Evolutionary conservation across 1,140 invertebrate species (phyloP), one percentile per base, ranked within the genome.

Genomic region (Odontomachus brunneus): DNA sequence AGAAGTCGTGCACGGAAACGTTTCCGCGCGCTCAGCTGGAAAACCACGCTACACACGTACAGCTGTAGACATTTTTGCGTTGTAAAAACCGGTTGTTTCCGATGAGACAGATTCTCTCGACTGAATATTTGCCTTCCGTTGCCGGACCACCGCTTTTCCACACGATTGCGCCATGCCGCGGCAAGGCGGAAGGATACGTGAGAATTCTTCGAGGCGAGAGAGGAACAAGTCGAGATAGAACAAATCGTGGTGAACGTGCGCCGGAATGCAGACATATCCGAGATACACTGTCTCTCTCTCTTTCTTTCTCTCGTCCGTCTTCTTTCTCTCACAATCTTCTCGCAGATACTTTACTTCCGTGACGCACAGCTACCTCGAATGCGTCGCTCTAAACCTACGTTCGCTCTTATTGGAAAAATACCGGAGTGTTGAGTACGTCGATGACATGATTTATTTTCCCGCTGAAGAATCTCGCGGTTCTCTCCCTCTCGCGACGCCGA

Each of bases 251-350:
- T 9, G 29, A 74, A 78, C 63, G 55, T 49, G 69, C 38, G 48
- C 4, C 33, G 82, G 82, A 86, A 84, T 73, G 84, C 63, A 62
- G 44, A 86, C 62, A 55, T 76, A 75, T 71, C 75, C 65, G 33
- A 76, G 81, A 82, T 82, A 74, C 57, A 74, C 69, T 51, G 69
- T 24, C 57, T 62, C 17, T 24, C 29, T 53, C 59, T 15, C 26
- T 38, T 38, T 15, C 24, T 33, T 5, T 33, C 29, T 33, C 29
- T 33, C 29, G n/a, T n/a, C n/a, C n/a, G n/a, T n/a, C n/a, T n/a
- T 33, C 29, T 33, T 5, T 33, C 9, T 14, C 17, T 29, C 38
- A 44, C 62, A 22, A 53, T 51, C 53, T 66, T 73, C 49, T 71
- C 75, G 22, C 26, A 67, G 63, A 78, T 78, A 80, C 65, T 66